These are phyloP conservation scores for Megaptera novaeangliae DNA, from an alignment of 2,113 vertebrate species.

Conservation along the genomic window DNA sequence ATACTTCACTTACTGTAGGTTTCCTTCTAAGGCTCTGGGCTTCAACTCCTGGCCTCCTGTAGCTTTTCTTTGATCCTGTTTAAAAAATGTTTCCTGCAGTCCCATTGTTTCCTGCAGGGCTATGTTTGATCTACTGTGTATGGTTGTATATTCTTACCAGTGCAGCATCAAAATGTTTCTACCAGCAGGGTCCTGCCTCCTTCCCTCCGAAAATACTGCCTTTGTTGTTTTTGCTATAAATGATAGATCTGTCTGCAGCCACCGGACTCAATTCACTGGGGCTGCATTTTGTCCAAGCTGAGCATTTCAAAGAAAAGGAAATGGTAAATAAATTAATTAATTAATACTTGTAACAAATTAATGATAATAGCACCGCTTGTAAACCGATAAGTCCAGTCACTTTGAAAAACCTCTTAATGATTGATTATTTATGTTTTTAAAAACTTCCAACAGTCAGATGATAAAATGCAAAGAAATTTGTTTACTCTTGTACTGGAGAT, in stretches of 20 bases:
- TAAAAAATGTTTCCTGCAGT: neutral
- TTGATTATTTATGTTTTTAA: neutral
- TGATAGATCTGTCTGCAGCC: neutral
- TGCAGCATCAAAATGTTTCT: neutral
- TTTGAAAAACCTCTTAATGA: neutral
- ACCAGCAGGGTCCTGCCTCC: neutral
- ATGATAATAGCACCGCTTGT: neutral
- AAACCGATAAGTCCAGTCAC: neutral
- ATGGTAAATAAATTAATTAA: neutral
- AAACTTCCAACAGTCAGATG: neutral
- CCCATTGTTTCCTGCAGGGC: neutral
- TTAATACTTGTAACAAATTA: neutral
- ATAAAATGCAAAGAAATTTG: neutral
- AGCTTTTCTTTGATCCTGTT: slow-evolving; percentile 10
- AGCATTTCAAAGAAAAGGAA: neutral
- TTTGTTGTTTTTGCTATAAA: slow-evolving; percentile 20
- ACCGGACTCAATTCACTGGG: neutral
- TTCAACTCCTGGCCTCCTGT: neutral
- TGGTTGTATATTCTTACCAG: neutral
- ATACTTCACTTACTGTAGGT: neutral
- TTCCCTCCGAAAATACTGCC: neutral
- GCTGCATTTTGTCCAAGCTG: neutral
- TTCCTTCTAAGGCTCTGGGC: neutral
- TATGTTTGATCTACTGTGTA: neutral
- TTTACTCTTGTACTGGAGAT: slow-evolving; percentile 8